Evolutionary conservation across 2,888 invertebrate genomes (phyloP).

Genomic region (Geophilus truncorum): DNA sequence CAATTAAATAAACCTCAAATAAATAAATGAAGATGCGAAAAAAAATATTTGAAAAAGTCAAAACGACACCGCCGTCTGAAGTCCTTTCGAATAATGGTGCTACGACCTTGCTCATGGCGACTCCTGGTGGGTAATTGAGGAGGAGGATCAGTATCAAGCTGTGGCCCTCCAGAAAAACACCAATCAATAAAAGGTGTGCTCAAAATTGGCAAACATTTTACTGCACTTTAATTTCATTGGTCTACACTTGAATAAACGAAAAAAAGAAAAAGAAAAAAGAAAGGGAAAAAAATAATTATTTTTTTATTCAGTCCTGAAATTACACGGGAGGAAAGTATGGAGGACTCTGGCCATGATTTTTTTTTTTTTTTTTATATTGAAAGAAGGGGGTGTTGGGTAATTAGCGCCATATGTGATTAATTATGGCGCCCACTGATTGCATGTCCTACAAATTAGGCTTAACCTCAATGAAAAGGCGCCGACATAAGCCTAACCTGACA

Average conservation of each 20-base stretch:
- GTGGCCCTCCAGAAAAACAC: conserved; percentile 23
- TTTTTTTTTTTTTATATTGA: neutral
- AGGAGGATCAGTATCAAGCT: conserved; percentile 14
- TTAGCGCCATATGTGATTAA: conserved; percentile 24
- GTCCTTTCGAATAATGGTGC: neutral
- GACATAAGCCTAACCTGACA: conserved; percentile 27
- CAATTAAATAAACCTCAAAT: conserved; percentile 3
- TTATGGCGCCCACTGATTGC: conserved; percentile 18
- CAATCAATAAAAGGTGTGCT: conserved; percentile 11
- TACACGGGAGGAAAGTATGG: neutral
- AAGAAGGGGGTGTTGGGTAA: neutral
- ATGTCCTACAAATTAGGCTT: conserved; percentile 24
- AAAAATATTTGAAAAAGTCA: neutral
- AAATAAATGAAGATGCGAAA: neutral
- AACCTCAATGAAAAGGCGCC: conserved; percentile 12
- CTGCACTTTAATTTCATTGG: neutral
- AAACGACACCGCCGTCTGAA: neutral
- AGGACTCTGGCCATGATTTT: neutral
- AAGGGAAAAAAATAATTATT: neutral
- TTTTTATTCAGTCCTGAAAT: neutral
- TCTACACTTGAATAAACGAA: too few relatives aligned
- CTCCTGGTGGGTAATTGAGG: conserved; percentile 27
- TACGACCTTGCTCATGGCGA: conserved; percentile 23
- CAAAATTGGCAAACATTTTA: conserved; percentile 8
- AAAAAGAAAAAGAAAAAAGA: too few relatives aligned